A percentile compares a stretch with the other conserved stretches of the same genome.
Conservation (phyloP, 2,797 vertebrate species). For the Clarias pachynema region DNA sequence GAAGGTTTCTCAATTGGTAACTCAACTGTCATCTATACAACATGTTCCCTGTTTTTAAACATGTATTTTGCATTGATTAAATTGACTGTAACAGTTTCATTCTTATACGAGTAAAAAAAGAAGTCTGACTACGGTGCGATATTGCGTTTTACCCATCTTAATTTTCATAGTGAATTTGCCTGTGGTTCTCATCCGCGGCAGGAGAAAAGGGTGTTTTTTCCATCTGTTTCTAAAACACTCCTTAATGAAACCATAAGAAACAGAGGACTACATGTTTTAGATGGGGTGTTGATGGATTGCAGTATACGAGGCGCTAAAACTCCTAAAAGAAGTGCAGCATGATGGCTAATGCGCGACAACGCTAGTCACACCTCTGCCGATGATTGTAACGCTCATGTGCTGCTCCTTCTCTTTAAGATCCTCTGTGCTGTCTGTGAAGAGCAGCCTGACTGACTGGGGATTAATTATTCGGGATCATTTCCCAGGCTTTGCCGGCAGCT, state of each 20-base stretch:
- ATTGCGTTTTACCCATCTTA: background rate
- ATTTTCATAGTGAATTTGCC: background rate
- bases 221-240: slow-evolving; percentile 11
- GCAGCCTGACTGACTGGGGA: slow-evolving; percentile 77
- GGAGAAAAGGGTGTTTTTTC: background rate
- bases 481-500: slow-evolving; percentile 73
- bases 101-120: background rate
- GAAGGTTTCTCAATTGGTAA: background rate
- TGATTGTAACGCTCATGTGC: slow-evolving; percentile 72
- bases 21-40: background rate
- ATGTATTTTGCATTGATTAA: background rate
- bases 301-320: slow-evolving; percentile 71
- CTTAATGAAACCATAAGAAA: slow-evolving; percentile 60
- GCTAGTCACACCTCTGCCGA: slow-evolving; percentile 77
- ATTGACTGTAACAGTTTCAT: background rate
- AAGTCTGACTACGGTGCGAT: background rate
- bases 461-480: slow-evolving; percentile 82
- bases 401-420: slow-evolving; percentile 73
- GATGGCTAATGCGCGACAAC: slow-evolving; percentile 80
- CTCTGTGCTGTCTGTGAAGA: slow-evolving; percentile 69
- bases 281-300: slow-evolving; percentile 72
- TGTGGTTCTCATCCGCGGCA: background rate
- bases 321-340: slow-evolving; percentile 75
- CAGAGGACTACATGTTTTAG: slow-evolving; percentile 36
- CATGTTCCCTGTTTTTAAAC: background rate